A percentile compares a stretch with the other conserved stretches of the same genome.
These are phyloP conservation scores for Aphidius gifuensis DNA, from an alignment of 1,140 invertebrate species.

Conservation along the genomic window DNA sequence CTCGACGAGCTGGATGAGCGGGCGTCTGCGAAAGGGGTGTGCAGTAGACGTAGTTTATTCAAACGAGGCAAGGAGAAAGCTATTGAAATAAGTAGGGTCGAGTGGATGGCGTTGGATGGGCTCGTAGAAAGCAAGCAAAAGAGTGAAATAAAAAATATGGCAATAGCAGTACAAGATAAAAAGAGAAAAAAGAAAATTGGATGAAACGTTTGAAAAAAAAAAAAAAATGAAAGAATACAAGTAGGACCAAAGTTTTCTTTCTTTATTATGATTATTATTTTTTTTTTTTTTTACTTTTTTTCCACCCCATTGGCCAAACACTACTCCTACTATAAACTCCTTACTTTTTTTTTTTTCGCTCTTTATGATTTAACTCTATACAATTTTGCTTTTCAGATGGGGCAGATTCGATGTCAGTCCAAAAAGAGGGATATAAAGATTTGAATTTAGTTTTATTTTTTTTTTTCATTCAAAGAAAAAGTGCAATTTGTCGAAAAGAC, in stretches of 20 bases:
- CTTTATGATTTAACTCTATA: constrained; percentile 27
- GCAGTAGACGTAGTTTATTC: constrained; percentile 47
- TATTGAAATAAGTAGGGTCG: constrained; percentile 29
- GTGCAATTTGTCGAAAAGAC: constrained; percentile 20
- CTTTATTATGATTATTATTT: background rate
- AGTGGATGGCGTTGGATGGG: constrained; percentile 19
- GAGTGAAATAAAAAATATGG: constrained; percentile 3
- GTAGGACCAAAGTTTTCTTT: background rate
- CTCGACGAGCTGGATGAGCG: constrained; percentile 29
- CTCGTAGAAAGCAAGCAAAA: constrained; percentile 16
- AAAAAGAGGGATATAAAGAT: constrained; percentile 10
- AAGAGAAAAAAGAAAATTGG: constrained; percentile 11
- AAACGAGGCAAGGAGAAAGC: constrained; percentile 29
- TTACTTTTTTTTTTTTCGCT: constrained; percentile 12
- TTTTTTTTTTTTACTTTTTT: constrained; percentile 16
- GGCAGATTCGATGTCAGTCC: constrained; percentile 20
- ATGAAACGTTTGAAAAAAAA: constrained; percentile 6
- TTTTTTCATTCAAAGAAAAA: constrained; percentile 14
- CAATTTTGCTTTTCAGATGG: constrained; percentile 22
- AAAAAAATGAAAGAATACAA: constrained; percentile 2
- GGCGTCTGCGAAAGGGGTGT: constrained; percentile 23
- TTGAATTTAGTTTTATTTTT: constrained; percentile 12
- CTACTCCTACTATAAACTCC: background rate
- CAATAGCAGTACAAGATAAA: background rate
- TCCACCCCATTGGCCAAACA: constrained; percentile 27